phyloP scores from a whole-genome alignment of 2,888 invertebrate species.

The Leptopilina drosophilae region DNA sequence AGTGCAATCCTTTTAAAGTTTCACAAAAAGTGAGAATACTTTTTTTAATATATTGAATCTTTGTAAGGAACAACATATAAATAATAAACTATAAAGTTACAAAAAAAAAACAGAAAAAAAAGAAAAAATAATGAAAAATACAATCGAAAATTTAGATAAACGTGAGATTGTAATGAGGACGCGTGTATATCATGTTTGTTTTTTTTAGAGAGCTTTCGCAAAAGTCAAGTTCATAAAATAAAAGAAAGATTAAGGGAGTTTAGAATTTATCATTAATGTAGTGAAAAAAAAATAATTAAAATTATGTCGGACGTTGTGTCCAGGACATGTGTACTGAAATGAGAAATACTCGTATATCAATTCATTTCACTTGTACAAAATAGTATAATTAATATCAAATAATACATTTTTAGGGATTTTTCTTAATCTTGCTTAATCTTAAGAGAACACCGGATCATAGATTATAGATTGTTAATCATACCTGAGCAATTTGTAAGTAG shows the following conservation, averaged over 20 bases:
- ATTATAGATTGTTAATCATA: conserved; percentile 25
- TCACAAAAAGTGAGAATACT: conserved; percentile 18
- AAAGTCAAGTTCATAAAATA: not conserved
- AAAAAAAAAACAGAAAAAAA: not conserved
- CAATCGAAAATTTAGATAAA: not conserved
- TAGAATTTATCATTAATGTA: conserved; percentile 36
- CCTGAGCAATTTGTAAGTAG: conserved; percentile 31
- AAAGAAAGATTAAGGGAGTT: conserved; percentile 16
- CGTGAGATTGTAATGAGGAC: conserved; percentile 16
- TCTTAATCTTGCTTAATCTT: conserved; percentile 39
- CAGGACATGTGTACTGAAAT: conserved; percentile 14
- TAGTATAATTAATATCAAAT: conserved; percentile 34
- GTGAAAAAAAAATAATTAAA: not conserved
- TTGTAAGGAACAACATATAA: conserved; percentile 17
- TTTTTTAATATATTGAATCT: conserved; percentile 37
- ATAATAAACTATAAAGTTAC: conserved; percentile 2
- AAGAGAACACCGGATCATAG: conserved; percentile 34
- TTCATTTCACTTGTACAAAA: conserved; percentile 49
- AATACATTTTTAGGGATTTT: conserved; percentile 31
- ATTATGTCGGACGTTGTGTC: not conserved
- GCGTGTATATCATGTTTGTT: conserved; percentile 13
- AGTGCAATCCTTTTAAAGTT: conserved; percentile 13
- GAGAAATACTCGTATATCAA: conserved; percentile 35
- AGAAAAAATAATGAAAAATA: not conserved
- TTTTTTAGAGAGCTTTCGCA: conserved; percentile 31